Percentiles rank a stretch among this genome's conserved stretches.
phyloP scores from a whole-genome alignment of 2,888 invertebrate genomes.

The Scaeva pyrastri region DNA sequence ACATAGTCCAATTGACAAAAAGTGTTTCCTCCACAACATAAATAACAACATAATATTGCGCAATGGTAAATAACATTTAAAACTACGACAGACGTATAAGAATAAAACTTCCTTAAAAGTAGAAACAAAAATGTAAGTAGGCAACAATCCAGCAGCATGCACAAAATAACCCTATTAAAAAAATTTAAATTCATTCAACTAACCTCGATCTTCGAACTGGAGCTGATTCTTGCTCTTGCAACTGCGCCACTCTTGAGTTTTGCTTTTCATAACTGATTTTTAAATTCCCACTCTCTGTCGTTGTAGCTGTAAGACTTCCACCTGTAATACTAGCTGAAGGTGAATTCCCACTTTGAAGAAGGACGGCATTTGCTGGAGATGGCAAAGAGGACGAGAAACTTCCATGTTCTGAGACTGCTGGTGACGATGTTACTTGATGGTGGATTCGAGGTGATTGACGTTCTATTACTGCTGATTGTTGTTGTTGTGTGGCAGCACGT shows the following conservation, averaged over 20 bases:
- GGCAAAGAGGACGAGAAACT: slow-evolving; percentile 65
- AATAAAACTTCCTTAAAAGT: slow-evolving; percentile 1
- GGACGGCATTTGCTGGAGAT: slow-evolving; percentile 78
- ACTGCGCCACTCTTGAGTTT: slow-evolving; percentile 83
- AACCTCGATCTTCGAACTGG: slow-evolving; percentile 86
- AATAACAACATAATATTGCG: slow-evolving; percentile 13
- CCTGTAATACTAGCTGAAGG: slow-evolving; percentile 78
- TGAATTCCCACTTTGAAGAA: slow-evolving; percentile 81
- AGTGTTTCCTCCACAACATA: not conserved
- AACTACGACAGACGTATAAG: slow-evolving; percentile 2
- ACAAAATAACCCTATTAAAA: slow-evolving; percentile 40
- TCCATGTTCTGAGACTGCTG: slow-evolving; percentile 72
- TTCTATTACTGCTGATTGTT: slow-evolving; percentile 73
- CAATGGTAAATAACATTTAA: slow-evolving; percentile 4
- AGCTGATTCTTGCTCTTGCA: slow-evolving; percentile 84
- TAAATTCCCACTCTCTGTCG: slow-evolving; percentile 84
- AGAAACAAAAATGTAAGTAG: slow-evolving; percentile 24
- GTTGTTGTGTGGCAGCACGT: slow-evolving; percentile 70
- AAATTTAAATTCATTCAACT: slow-evolving; percentile 71
- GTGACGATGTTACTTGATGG: slow-evolving; percentile 73
- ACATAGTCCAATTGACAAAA: not conserved
- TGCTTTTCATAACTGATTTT: slow-evolving; percentile 86
- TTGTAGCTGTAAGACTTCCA: slow-evolving; percentile 79
- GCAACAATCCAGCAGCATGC: slow-evolving; percentile 69
- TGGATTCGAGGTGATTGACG: slow-evolving; percentile 79